Percentiles rank a stretch among this genome's conserved stretches.
phyloP scores from a whole-genome alignment of 2,888 invertebrate species.

The Malacosoma neustria region DNA sequence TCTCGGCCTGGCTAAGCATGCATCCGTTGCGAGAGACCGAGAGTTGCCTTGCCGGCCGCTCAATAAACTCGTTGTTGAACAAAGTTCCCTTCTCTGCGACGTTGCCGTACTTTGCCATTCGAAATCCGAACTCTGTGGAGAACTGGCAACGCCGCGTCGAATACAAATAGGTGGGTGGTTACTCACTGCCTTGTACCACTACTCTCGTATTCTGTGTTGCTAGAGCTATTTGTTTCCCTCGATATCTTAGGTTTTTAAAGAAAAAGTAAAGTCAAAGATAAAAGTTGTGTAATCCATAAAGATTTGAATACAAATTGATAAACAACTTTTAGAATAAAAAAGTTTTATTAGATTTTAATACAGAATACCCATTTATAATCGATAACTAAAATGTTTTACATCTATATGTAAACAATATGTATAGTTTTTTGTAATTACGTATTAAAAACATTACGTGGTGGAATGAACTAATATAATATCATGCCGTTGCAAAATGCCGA shows the following conservation, averaged over 20 bases:
- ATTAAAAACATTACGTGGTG: too few species aligned
- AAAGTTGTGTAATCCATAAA: too few species aligned
- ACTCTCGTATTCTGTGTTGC: neutral
- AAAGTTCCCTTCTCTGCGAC: neutral
- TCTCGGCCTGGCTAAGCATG: neutral
- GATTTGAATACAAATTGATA: too few species aligned
- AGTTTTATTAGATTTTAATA: too few species aligned
- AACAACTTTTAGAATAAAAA: too few species aligned
- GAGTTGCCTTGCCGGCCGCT: neutral
- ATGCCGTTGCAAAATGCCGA: too few species aligned
- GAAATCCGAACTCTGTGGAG: slow-evolving; percentile 10
- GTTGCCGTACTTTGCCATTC: slow-evolving; percentile 4
- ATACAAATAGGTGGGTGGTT: slow-evolving; percentile 14
- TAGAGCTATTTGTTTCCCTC: neutral
- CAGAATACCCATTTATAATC: too few species aligned
- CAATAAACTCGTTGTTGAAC: neutral
- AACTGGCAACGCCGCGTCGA: slow-evolving; percentile 21
- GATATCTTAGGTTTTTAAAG: neutral
- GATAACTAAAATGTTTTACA: too few species aligned
- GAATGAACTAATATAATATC: too few species aligned
- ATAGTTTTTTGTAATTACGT: too few species aligned
- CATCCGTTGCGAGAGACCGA: neutral
- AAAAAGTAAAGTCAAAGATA: too few species aligned
- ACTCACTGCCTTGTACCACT: slow-evolving; percentile 11
- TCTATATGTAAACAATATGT: too few species aligned